Base-by-base conservation (phyloP, 2,113 vertebrate genomes). In the Larimichthys polyactis region DNA sequence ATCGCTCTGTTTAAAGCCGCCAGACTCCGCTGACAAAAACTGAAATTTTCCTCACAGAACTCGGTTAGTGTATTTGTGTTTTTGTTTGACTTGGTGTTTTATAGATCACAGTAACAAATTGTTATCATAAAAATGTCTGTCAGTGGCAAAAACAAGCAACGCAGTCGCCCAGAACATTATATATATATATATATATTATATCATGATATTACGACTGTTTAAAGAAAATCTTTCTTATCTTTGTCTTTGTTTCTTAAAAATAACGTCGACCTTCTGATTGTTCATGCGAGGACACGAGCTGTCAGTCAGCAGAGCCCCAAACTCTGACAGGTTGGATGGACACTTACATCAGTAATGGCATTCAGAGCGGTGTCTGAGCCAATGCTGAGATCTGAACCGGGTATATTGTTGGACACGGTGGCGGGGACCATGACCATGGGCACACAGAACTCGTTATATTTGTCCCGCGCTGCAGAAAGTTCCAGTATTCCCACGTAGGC, bases 361-460 rank as follows among this genome's bases (percentile, higher is more conserved):
- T 99, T 99, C 95, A 99, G 96, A 91, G 98, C 97, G 0, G 98
- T 99, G 91, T 99, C 98, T 87, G 97, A 97, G 90, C 98, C 98
- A 87, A 99, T 98, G 96, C 98, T 98, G 95, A 99, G 97, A 94
- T 99, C 98, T 79, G 98, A 98, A 80, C 98, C 98, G 0, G 97
- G 98, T 68, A 99, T 96, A 92, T 99, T 99, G 97, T 99, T 99
- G 96, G 98, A 99, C 87, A 99, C 97, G 62, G 98, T 99, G 86
- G 98, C 96, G 6, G 98, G 98, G 87, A 99, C 97, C 98, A 99
- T 99, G 59, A 99, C 96, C 97, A 99, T 98, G 36, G 98, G 98
- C 79, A 99, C 92, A 93, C 98, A 97, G 91, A 99, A 92, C 69
- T 97, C 97, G 0, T 91, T 89, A 88, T 96, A 91, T 88, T 93